A percentile compares a stretch with the other conserved stretches of the same genome.
These are phyloP conservation scores for Babylonia areolata DNA, from an alignment of 1,140 invertebrate species.

Conservation along the genomic window DNA sequence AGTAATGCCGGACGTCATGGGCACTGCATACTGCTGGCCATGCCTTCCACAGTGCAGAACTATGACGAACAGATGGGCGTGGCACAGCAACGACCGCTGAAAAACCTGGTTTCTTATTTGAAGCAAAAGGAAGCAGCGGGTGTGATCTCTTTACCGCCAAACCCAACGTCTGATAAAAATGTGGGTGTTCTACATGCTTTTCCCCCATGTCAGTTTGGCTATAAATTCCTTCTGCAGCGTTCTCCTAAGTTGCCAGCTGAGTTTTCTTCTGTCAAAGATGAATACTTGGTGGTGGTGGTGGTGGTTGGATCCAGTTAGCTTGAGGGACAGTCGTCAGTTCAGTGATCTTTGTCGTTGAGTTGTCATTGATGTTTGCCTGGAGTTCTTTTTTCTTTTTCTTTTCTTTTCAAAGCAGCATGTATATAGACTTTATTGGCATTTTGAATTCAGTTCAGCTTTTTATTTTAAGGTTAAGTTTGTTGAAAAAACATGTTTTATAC, in stretches of 20 bases:
- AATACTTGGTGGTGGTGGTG: slow-evolving; percentile 96
- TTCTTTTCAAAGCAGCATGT: too few species aligned
- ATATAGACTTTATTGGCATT: too few species aligned
- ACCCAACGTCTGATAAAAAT: slow-evolving; percentile 81
- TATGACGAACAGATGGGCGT: slow-evolving; percentile 66
- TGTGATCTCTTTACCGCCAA: slow-evolving; percentile 90
- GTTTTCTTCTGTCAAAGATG: slow-evolving; percentile 86
- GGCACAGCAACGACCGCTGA: slow-evolving; percentile 91
- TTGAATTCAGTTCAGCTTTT: too few species aligned
- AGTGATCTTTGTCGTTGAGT: too few species aligned
- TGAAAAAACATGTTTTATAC: too few species aligned
- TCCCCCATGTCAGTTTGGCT: slow-evolving; percentile 90
- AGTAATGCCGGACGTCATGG: slow-evolving; percentile 89
- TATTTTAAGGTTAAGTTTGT: too few species aligned
- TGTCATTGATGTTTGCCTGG: too few species aligned
- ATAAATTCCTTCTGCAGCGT: slow-evolving; percentile 90
- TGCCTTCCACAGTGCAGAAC: slow-evolving; percentile 83
- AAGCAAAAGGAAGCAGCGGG: slow-evolving; percentile 99
- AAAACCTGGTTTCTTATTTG: slow-evolving; percentile 97
- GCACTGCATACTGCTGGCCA: slow-evolving; percentile 88
- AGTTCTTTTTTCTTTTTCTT: too few species aligned
- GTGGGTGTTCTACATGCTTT: slow-evolving; percentile 95
- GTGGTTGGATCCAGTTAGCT: slow-evolving; percentile 82
- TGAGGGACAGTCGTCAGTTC: too few species aligned
- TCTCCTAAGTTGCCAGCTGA: slow-evolving; percentile 90